Percentiles rank a stretch among this genome's conserved stretches.
Evolutionary conservation across 2,113 vertebrate genomes (phyloP).

Genomic region (Illadopsis cleaveri): DNA sequence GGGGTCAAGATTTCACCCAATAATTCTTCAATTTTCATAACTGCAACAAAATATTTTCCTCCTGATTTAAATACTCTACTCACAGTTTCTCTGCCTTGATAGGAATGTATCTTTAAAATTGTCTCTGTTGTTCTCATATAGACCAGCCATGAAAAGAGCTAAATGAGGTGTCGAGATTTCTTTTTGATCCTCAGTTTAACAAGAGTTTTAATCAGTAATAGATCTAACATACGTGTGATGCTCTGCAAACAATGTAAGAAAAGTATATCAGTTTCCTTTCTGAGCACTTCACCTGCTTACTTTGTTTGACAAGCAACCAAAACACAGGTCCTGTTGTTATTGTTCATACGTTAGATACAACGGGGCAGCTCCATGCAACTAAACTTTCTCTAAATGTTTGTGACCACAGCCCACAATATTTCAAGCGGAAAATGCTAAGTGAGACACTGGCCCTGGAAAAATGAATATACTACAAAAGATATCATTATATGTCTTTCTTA

Average conservation of each 20-base stretch:
- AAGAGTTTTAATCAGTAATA: constrained; percentile 72
- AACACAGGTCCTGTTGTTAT: constrained; percentile 23
- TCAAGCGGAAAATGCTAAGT: background rate
- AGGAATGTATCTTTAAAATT: background rate
- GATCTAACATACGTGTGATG: constrained; percentile 6
- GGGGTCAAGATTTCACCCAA: background rate
- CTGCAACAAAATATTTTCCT: background rate
- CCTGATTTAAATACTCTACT: background rate
- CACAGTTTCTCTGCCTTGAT: background rate
- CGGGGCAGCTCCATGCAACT: background rate
- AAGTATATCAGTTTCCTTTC: constrained; percentile 2
- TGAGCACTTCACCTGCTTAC: constrained; percentile 24
- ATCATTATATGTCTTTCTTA: background rate
- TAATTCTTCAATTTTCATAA: background rate
- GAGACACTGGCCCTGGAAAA: background rate
- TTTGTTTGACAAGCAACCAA: constrained; percentile 57
- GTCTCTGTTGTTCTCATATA: background rate
- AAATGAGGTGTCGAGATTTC: constrained; percentile 54
- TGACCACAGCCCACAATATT: background rate
- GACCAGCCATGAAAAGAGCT: constrained; percentile 54
- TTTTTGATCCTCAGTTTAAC: constrained; percentile 66
- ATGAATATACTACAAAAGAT: background rate
- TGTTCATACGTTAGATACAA: background rate
- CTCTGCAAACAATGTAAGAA: background rate
- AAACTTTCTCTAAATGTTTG: background rate